A percentile compares a stretch with the other conserved stretches of the same genome.
These are phyloP conservation scores for Drosophila siamana DNA, from an alignment of 2,888 invertebrate species.

Conservation along the genomic window DNA sequence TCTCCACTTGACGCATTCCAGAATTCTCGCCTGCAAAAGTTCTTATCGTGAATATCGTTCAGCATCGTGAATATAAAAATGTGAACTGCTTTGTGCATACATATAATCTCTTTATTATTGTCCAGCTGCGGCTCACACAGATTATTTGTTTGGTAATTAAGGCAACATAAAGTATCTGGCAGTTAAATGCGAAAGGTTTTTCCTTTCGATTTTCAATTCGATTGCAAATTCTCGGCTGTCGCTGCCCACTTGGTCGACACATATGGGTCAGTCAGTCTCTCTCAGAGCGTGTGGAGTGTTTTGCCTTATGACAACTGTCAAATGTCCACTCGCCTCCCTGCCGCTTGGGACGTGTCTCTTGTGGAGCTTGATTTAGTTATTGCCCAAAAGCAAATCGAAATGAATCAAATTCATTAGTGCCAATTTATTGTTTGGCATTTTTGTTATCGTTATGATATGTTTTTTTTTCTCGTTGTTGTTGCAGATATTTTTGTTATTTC, in stretches of 20 bases:
- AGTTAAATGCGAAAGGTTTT: not conserved
- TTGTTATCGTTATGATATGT: constrained; percentile 3
- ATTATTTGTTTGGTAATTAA: not conserved
- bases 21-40: not conserved
- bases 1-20: not conserved
- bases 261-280: constrained; percentile 51
- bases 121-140: not conserved
- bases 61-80: no score
- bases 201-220: not conserved
- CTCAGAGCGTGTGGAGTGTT: not conserved
- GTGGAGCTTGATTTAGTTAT: constrained; percentile 66
- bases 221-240: not conserved
- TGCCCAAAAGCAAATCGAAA: constrained; percentile 72
- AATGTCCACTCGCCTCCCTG: not conserved
- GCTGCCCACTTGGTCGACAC: constrained; percentile 40
- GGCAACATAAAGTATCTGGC: not conserved
- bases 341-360: not conserved
- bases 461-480: not conserved
- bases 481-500: constrained; percentile 1
- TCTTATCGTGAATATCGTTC: no score
- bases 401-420: constrained; percentile 78
- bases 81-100: no score
- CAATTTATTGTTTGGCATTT: constrained; percentile 69
- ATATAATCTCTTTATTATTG: not conserved
- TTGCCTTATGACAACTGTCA: constrained; percentile 60